Percentiles rank a stretch among this genome's conserved stretches.
Evolutionary conservation across 2,113 vertebrate genomes (phyloP).

Genomic region (Haplochromis burtoni): DNA sequence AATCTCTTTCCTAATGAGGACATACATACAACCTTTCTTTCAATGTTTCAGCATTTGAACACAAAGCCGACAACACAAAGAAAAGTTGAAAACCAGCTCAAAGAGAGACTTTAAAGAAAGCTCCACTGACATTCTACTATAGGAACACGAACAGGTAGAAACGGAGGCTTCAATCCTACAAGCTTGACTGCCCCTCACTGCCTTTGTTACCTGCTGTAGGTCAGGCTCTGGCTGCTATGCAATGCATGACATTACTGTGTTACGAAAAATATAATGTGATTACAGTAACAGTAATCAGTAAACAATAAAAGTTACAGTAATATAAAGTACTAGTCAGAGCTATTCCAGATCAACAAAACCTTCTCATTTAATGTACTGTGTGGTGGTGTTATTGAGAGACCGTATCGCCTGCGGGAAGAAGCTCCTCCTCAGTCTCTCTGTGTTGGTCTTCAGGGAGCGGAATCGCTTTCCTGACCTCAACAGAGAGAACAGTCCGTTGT

Average conservation of each 20-base stretch:
- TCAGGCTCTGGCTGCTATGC: neutral
- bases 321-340: neutral
- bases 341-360: neutral
- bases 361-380: neutral
- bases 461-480: too few relatives aligned
- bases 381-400: too few relatives aligned
- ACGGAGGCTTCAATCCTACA: neutral
- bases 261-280: neutral
- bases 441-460: too few relatives aligned
- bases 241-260: neutral
- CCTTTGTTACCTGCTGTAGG: neutral
- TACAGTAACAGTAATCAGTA: neutral
- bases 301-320: neutral
- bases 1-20: neutral
- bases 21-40: neutral
- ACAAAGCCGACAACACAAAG: neutral
- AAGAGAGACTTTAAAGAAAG: neutral
- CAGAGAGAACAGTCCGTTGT: too few relatives aligned
- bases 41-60: neutral
- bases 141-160: neutral
- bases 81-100: neutral
- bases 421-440: too few relatives aligned
- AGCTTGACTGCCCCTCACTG: neutral
- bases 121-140: neutral
- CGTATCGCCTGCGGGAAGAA: too few relatives aligned